Percentiles rank a stretch among this genome's conserved stretches.
Evolutionary conservation across 2,888 invertebrate genomes (phyloP).

Genomic region (Protonemura montana): DNA sequence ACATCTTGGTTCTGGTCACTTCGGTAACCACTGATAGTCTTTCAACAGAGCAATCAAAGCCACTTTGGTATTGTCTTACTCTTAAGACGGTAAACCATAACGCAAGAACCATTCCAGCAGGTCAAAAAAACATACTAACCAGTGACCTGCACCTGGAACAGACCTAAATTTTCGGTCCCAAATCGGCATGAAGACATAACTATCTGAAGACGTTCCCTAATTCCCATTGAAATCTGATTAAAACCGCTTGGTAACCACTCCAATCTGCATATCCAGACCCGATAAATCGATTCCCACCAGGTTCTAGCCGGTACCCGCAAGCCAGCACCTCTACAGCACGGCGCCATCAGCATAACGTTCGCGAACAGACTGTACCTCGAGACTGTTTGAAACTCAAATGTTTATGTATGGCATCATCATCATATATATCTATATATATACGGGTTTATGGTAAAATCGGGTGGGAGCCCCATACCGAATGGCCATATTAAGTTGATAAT

Average conservation of each 20-base stretch:
- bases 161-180: too few species aligned
- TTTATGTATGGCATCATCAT: constrained; percentile 40
- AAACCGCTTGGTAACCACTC: too few species aligned
- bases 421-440: constrained; percentile 43
- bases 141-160: too few species aligned
- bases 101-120: too few species aligned
- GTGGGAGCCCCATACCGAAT: constrained; percentile 71
- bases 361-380: constrained; percentile 38
- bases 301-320: neutral
- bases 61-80: too few species aligned
- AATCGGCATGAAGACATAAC: too few species aligned
- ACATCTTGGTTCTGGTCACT: neutral
- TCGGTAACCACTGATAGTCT: too few species aligned
- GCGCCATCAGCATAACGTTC: constrained; percentile 33
- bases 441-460: constrained; percentile 51
- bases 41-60: too few species aligned
- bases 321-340: neutral
- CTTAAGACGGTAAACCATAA: too few species aligned
- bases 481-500: constrained; percentile 90
- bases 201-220: too few species aligned
- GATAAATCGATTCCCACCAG: neutral
- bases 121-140: too few species aligned
- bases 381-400: constrained; percentile 35
- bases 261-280: neutral
- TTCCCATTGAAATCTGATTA: too few species aligned